A percentile compares a stretch with the other conserved stretches of the same genome.
These are phyloP conservation scores for Drosophila athabasca DNA, from an alignment of 1,140 invertebrate species.

Conservation along the genomic window DNA sequence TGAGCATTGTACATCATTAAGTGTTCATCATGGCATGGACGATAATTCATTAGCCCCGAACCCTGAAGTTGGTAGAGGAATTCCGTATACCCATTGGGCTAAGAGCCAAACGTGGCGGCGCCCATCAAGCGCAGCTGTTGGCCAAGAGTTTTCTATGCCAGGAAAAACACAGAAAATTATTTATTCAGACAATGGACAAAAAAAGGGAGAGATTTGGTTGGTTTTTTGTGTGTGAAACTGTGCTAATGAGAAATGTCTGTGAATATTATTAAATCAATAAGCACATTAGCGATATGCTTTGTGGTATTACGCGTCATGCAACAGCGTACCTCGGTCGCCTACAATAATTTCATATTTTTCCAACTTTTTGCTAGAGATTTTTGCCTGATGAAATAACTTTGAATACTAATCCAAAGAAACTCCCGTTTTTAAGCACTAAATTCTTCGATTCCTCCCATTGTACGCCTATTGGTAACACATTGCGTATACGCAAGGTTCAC, in stretches of 20 bases:
- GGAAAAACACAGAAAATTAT: constrained; percentile 45
- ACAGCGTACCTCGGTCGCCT: too few relatives aligned
- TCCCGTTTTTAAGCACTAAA: neutral
- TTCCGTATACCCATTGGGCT: neutral
- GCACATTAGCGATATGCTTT: neutral
- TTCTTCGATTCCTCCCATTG: neutral
- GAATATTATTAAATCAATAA: neutral
- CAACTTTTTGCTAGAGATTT: too few relatives aligned
- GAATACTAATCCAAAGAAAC: too few relatives aligned
- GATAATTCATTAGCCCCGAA: constrained; percentile 65
- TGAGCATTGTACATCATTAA: constrained; percentile 74
- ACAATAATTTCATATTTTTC: too few relatives aligned
- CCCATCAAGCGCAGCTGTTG: constrained; percentile 69
- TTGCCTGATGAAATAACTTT: too few relatives aligned
- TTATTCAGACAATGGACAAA: neutral
- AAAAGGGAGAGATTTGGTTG: neutral
- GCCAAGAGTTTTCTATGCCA: constrained; percentile 16
- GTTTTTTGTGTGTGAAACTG: constrained; percentile 3
- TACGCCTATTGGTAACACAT: constrained; percentile 55
- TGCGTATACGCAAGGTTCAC: constrained; percentile 69
- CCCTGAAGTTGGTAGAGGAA: constrained; percentile 5
- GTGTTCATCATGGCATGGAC: constrained; percentile 74
- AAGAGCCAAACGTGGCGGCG: neutral
- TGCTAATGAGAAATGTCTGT: constrained; percentile 9
- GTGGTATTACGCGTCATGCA: too few relatives aligned